Percentiles rank a stretch among this genome's conserved stretches.
Conservation (phyloP, 2,113 vertebrate species). For the Phaethon lepturus region DNA sequence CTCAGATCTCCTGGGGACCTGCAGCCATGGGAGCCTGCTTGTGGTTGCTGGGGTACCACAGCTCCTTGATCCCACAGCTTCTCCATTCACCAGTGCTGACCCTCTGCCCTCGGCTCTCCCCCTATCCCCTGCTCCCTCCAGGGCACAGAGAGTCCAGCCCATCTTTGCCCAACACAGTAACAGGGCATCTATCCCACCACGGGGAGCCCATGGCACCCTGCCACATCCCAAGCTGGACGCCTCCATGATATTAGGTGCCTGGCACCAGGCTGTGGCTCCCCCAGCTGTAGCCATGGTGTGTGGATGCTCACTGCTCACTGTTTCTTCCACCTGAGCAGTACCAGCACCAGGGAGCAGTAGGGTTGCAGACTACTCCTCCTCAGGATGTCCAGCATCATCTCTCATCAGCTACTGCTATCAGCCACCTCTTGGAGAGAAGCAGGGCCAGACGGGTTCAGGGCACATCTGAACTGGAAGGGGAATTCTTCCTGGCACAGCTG, state of each 20-base stretch:
- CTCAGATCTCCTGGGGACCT: fast-evolving
- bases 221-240: background rate
- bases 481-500: background rate
- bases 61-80: background rate
- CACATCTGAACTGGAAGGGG: background rate
- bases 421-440: background rate
- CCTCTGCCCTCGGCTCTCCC: background rate
- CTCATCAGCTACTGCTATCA: background rate
- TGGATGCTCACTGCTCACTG: background rate
- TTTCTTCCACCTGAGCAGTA: background rate
- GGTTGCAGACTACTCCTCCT: background rate
- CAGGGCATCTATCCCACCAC: background rate
- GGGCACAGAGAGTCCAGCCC: background rate
- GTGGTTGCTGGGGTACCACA: background rate
- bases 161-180: background rate
- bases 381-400: background rate
- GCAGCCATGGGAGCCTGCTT: background rate
- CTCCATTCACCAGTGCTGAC: background rate
- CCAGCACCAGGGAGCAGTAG: background rate
- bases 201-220: background rate
- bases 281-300: too few relatives aligned
- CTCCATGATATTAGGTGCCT: background rate
- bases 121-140: background rate
- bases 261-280: background rate
- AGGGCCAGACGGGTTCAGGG: background rate